Evolutionary conservation across 2,113 vertebrate genomes (phyloP).

Genomic region (Mungos mungo): DNA sequence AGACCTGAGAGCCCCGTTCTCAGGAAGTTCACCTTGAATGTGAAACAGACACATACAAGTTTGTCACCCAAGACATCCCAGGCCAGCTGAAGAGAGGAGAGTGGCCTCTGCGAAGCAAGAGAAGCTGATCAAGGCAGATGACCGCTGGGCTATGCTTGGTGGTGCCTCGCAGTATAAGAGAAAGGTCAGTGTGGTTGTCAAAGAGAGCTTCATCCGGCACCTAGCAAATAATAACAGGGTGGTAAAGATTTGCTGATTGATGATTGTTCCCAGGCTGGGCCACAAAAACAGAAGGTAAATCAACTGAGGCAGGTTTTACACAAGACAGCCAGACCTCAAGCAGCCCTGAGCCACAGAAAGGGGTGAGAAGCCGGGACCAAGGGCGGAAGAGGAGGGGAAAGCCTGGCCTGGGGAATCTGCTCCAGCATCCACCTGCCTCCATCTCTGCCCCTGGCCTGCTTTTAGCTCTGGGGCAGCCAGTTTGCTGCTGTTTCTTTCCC

Average conservation of each 20-base stretch:
- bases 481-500: neutral
- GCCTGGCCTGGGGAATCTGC: neutral
- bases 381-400: neutral
- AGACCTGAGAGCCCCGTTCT: neutral
- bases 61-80: neutral
- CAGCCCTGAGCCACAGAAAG: neutral
- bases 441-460: neutral
- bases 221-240: neutral
- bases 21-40: neutral
- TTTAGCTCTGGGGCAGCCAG: neutral
- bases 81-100: neutral
- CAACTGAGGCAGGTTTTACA: neutral
- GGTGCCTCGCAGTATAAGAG: neutral
- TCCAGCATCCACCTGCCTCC: fast-evolving
- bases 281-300: neutral
- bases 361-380: neutral
- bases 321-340: neutral
- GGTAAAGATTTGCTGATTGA: neutral
- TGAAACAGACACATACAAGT: neutral
- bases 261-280: neutral
- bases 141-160: fast-evolving
- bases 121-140: neutral
- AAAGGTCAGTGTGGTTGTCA: neutral
- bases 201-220: neutral
- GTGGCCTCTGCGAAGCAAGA: neutral